phyloP scores from a whole-genome alignment of 2,888 invertebrate genomes.

The Argyra leucocephala region DNA sequence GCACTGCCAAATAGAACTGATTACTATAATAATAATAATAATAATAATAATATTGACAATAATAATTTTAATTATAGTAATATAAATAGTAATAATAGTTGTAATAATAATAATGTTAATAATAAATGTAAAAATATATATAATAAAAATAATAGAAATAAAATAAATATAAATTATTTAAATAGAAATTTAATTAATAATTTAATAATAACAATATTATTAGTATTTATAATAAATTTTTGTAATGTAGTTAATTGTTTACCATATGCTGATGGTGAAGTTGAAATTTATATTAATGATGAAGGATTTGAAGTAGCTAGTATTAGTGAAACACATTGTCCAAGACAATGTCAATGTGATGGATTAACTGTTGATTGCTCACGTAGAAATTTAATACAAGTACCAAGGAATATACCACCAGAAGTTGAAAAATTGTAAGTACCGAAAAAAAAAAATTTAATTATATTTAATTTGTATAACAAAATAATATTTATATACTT shows the following conservation, averaged over 20 bases:
- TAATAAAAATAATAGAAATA: neutral
- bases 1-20: neutral
- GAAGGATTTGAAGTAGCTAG: slow-evolving; percentile 10
- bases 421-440: slow-evolving; percentile 13
- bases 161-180: neutral
- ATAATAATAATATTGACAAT: neutral
- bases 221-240: neutral
- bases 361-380: slow-evolving; percentile 11
- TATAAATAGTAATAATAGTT: neutral
- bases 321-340: slow-evolving; percentile 13
- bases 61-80: neutral
- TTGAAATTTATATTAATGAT: slow-evolving; percentile 12
- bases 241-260: slow-evolving; percentile 5
- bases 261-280: slow-evolving; percentile 9
- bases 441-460: neutral
- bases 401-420: slow-evolving; percentile 11
- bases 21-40: neutral
- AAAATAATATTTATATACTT: too few relatives aligned
- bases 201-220: neutral
- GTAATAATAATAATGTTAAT: neutral
- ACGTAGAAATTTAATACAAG: slow-evolving; percentile 8
- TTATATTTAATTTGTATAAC: too few relatives aligned
- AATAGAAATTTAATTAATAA: neutral
- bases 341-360: slow-evolving; percentile 11
- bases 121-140: too few relatives aligned